Evolutionary conservation across 2,888 invertebrate genomes (phyloP).

Genomic region (Steromphala cineraria): DNA sequence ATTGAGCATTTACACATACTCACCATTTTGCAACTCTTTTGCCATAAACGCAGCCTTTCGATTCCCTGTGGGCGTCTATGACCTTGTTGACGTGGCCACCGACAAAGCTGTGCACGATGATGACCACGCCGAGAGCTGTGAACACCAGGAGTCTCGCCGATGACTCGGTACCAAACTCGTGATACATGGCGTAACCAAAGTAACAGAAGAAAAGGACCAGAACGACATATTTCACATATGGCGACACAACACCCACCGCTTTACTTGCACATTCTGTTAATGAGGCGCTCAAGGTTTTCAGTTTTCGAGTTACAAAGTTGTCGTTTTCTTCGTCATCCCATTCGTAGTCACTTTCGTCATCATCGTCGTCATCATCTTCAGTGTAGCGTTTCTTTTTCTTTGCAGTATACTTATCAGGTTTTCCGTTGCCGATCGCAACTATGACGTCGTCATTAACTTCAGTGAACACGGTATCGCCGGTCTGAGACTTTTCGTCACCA

Average conservation of each 20-base stretch:
- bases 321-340: neutral
- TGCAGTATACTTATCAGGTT: neutral
- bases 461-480: too few species aligned
- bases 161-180: neutral
- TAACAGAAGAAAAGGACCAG: neutral
- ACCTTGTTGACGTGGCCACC: neutral
- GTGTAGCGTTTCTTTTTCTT: neutral
- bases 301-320: neutral
- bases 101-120: neutral
- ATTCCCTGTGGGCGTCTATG: neutral
- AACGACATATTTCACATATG: neutral
- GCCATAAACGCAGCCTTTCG: neutral
- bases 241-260: neutral
- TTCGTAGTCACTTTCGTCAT: neutral
- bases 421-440: too few species aligned
- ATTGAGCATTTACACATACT: neutral
- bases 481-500: too few species aligned
- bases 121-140: neutral
- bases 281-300: neutral
- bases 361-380: neutral
- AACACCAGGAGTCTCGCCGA: neutral
- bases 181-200: conserved; percentile 16
- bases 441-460: too few species aligned
- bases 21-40: neutral
- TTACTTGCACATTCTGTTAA: neutral